Percentiles rank a stretch among this genome's conserved stretches.
Evolutionary conservation across 2,797 vertebrate species (phyloP).

Genomic region (Arremon brunneinucha): DNA sequence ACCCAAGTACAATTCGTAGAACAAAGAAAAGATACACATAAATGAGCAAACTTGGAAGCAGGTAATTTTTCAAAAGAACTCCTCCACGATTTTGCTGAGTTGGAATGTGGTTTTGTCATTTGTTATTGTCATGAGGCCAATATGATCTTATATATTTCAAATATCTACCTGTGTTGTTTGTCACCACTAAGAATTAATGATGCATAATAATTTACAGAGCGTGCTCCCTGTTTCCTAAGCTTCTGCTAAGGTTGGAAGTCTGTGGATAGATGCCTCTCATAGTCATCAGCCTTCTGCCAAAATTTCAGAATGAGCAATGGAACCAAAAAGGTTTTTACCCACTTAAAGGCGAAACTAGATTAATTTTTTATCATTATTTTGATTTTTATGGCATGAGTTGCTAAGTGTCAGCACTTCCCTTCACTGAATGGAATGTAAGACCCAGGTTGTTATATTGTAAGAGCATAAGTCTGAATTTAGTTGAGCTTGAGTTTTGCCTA

Average conservation of each 20-base stretch:
- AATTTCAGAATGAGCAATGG: neutral
- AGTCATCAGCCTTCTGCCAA: neutral
- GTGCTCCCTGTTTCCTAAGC: neutral
- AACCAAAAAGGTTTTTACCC: neutral
- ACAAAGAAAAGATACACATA: neutral
- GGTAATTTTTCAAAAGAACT: neutral
- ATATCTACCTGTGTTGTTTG: neutral
- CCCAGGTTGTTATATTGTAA: neutral
- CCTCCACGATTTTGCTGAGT: neutral
- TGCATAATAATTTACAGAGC: neutral
- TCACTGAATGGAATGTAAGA: neutral
- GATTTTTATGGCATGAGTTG: neutral
- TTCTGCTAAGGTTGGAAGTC: neutral
- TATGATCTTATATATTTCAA: neutral
- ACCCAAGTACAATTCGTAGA: neutral
- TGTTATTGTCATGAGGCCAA: neutral
- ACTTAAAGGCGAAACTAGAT: neutral
- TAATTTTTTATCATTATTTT: constrained; percentile 4
- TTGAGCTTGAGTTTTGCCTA: neutral
- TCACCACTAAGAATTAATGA: neutral
- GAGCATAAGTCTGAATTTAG: neutral
- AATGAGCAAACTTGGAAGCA: neutral
- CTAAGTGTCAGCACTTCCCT: neutral
- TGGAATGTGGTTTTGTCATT: neutral
- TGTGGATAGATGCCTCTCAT: neutral